A percentile compares a stretch with the other conserved stretches of the same genome.
Conservation (phyloP, 2,113 vertebrate genomes). For the Catagonus wagneri region DNA sequence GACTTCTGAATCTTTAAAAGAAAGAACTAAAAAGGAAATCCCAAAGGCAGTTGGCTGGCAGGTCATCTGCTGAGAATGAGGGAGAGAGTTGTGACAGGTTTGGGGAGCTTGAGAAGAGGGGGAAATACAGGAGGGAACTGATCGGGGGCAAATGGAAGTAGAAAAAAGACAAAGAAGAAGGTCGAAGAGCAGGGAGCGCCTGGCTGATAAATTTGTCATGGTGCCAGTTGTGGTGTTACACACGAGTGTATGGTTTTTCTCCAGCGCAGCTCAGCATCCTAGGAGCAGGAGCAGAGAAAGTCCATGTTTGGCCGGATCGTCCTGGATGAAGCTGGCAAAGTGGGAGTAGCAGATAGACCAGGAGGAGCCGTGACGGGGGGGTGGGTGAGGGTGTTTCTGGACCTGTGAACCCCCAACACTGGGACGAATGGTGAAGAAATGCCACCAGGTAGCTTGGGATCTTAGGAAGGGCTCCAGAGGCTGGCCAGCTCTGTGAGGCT, state of each 20-base stretch:
- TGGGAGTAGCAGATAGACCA: neutral
- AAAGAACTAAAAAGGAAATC: conserved; percentile 72
- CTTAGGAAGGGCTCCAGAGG: neutral
- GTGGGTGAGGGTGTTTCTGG: neutral
- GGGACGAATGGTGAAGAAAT: neutral
- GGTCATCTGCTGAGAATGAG: conserved; percentile 67
- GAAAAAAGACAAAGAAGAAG: neutral
- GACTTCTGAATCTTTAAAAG: conserved; percentile 80
- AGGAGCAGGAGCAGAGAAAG: neutral
- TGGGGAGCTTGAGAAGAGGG: conserved; percentile 36
- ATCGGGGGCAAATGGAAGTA: conserved; percentile 16
- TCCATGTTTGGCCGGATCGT: neutral
- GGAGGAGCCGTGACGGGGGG: neutral
- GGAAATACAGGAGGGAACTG: conserved; percentile 34
- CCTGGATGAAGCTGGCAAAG: neutral
- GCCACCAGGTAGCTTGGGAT: neutral
- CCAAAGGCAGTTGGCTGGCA: conserved; percentile 66
- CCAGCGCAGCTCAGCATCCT: neutral
- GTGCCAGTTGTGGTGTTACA: neutral
- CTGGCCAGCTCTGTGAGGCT: neutral
- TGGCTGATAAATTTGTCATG: conserved; percentile 44
- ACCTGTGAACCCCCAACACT: neutral
- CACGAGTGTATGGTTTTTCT: neutral
- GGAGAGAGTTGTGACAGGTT: conserved; percentile 63
- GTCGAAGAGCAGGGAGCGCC: neutral